A percentile compares a stretch with the other conserved stretches of the same genome.
These are phyloP conservation scores for Macrosiphum euphorbiae DNA, from an alignment of 2,888 invertebrate species.

Conservation along the genomic window DNA sequence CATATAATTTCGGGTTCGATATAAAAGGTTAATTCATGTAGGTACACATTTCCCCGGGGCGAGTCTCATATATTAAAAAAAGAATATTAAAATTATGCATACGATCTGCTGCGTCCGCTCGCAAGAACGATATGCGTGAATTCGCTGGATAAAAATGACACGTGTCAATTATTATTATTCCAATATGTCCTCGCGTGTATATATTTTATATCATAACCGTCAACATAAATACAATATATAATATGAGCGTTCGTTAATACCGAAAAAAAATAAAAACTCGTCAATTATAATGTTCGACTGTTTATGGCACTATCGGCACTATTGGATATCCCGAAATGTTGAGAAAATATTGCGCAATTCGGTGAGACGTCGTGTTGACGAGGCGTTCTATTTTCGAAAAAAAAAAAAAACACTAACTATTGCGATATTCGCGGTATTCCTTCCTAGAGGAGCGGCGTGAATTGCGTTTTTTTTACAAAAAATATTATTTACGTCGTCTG, in stretches of 20 bases:
- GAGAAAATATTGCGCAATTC: not conserved
- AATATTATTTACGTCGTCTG: not conserved
- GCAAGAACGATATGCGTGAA: not conserved
- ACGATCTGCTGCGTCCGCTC: not conserved
- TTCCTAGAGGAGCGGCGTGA: not conserved
- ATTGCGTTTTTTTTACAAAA: not conserved
- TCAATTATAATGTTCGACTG: not conserved
- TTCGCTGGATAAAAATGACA: not conserved
- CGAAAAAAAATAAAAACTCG: not conserved
- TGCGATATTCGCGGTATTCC: not conserved
- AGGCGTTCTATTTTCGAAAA: not conserved
- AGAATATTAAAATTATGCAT: not conserved
- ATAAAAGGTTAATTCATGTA: constrained; percentile 6
- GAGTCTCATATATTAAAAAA: not conserved
- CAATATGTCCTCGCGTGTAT: not conserved
- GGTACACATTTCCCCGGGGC: not conserved
- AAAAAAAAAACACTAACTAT: not conserved
- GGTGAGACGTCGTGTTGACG: not conserved
- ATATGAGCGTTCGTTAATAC: not conserved
- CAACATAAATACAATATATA: not conserved
- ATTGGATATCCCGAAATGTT: not conserved
- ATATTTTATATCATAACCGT: not conserved
- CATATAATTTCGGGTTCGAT: not conserved
- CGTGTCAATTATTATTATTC: not conserved
- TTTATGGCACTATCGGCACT: not conserved